Base-by-base conservation (phyloP, 2,113 vertebrate species). In the Phycodurus eques region DNA sequence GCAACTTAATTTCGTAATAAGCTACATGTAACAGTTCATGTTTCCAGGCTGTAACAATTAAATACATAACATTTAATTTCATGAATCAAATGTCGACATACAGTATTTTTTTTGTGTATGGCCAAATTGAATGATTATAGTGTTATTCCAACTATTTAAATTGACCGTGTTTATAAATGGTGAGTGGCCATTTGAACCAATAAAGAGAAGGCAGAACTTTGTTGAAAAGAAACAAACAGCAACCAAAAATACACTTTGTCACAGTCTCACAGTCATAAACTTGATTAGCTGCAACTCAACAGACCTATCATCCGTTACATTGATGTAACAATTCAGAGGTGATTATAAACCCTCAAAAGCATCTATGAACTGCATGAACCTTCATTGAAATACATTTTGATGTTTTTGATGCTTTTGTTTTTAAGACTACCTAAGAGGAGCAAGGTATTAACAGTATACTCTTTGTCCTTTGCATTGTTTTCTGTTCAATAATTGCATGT, bases 401-500 rank as follows among this genome's bases (percentile, higher is more conserved):
- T 9, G 5, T n/a, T 20, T 63, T 43, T 39, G 39, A 42, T 8
- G 1, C 8, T 43, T 19, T 42, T 43, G 27, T 60, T 60, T 33
- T 60, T 60, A 7, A 17, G 47, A 27, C 54, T 3, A 10, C 11
- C 54, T 22, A 57, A 57, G 54, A 57, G 54, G n/a, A 78, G 80
- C 57, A 43, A 75, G 67, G 75, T 62, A 62, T 79, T 86, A 86
- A 79, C 56, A 60, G 57, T 22, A 12, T 54, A 76, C 73, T 80
- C 77, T 83, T 79, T 83, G 77, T 80, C 44, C 70, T 76, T 68
- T 71, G 76, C 73, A 76, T 81, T 81, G 81, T 83, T 87, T 84
- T 79, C 75, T 62, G 42, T 74, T 72, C 62, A 77, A 78, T 86
- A 87, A 84, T 71, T 67, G 72, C 83, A 84, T 86, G 89, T 82